Conservation (phyloP, 2,113 vertebrate species). For the Apus apus region DNA sequence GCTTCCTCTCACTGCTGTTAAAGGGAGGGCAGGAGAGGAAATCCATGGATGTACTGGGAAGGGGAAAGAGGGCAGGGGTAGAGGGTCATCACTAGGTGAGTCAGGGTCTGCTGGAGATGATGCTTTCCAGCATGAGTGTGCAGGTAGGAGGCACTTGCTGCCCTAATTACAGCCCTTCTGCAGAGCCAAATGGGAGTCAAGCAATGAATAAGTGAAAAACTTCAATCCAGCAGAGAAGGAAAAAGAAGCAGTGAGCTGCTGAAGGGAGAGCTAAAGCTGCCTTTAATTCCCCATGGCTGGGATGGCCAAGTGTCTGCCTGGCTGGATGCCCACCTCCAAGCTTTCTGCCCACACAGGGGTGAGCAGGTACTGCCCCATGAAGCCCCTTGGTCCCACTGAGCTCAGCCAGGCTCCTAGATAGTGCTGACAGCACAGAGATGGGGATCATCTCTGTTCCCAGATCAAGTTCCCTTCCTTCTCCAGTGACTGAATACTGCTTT, state of each 20-base stretch:
- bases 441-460: neutral
- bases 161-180: neutral
- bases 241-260: neutral
- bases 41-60: neutral
- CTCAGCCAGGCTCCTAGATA: neutral
- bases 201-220: neutral
- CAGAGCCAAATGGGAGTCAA: neutral
- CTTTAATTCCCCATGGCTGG: neutral
- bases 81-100: neutral
- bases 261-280: neutral
- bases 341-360: neutral
- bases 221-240: neutral
- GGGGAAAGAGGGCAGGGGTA: neutral
- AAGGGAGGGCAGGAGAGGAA: neutral
- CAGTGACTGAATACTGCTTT: neutral
- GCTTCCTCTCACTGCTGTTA: neutral
- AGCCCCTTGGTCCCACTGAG: neutral
- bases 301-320: neutral
- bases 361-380: neutral
- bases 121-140: accelerated
- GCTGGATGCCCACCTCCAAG: neutral
- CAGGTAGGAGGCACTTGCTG: neutral
- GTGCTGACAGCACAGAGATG: neutral
- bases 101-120: conserved; percentile 16
- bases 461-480: neutral